Conservation (phyloP, 1,140 invertebrate species). For the Acromyrmex heyeri region DNA sequence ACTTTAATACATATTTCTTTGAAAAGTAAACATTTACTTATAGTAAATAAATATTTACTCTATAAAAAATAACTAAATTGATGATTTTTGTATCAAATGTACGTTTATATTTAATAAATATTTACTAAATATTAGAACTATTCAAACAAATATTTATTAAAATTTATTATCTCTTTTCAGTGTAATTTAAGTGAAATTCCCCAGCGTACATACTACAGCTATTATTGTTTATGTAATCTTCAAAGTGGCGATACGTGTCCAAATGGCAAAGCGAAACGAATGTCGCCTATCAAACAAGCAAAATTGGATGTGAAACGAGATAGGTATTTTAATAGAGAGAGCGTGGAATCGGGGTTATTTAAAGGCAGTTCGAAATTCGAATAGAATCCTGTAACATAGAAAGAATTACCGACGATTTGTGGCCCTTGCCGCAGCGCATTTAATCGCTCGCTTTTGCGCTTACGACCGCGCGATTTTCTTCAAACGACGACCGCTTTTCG, state of each 20-base stretch:
- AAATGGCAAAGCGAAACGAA: not conserved
- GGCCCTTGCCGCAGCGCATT: not conserved
- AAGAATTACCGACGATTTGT: slow-evolving; percentile 4
- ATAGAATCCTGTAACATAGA: not conserved
- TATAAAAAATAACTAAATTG: too few relatives aligned
- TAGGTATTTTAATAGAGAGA: slow-evolving; percentile 24
- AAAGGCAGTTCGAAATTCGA: not conserved
- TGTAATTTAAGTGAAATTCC: not conserved
- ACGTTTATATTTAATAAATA: too few relatives aligned
- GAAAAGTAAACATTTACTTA: too few relatives aligned
- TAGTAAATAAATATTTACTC: too few relatives aligned
- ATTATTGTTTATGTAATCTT: not conserved
- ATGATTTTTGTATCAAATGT: too few relatives aligned
- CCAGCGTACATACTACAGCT: too few relatives aligned
- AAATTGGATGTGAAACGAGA: not conserved
- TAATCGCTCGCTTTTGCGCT: slow-evolving; percentile 36
- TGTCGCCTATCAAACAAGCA: not conserved
- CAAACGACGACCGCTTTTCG: not conserved
- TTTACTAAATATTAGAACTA: too few relatives aligned
- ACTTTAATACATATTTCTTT: too few relatives aligned
- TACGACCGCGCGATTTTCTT: slow-evolving; percentile 40
- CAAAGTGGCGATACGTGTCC: not conserved
- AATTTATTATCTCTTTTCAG: too few relatives aligned
- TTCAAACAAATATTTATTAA: too few relatives aligned
- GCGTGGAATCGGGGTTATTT: not conserved